Evolutionary conservation across 1,140 invertebrate genomes (phyloP).

Genomic region (Papilio aristodemus): DNA sequence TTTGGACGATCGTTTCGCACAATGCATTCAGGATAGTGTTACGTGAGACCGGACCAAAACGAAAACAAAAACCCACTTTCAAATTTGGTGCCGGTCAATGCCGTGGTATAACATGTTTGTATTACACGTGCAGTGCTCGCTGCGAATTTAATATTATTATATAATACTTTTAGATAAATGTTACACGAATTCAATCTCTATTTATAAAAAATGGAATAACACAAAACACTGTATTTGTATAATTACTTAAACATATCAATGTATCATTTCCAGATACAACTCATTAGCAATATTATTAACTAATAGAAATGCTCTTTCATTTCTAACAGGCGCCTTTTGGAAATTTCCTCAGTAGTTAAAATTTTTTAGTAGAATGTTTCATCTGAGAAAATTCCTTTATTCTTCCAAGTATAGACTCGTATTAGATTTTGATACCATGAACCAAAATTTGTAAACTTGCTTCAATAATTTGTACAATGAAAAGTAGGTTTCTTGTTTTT

Average conservation of each 20-base stretch:
- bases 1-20: slow-evolving; percentile 9
- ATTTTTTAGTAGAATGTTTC: too few relatives aligned
- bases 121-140: neutral
- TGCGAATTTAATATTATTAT: neutral
- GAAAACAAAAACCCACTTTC: slow-evolving; percentile 22
- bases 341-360: too few relatives aligned
- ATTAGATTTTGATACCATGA: too few relatives aligned
- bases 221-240: too few relatives aligned
- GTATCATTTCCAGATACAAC: neutral
- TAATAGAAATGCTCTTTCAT: neutral
- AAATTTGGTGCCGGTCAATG: slow-evolving; percentile 20
- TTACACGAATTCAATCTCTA: neutral
- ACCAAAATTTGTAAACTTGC: too few relatives aligned
- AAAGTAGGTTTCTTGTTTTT: too few relatives aligned
- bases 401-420: too few relatives aligned
- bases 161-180: neutral
- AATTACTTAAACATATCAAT: too few relatives aligned
- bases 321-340: neutral
- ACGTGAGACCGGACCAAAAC: slow-evolving; percentile 16
- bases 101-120: neutral
- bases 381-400: too few relatives aligned
- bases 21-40: slow-evolving; percentile 9
- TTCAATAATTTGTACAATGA: too few relatives aligned
- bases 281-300: neutral
- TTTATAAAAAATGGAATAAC: neutral